Base-by-base conservation (phyloP, 2,113 vertebrate genomes). In the Xyliphius kryptos region DNA sequence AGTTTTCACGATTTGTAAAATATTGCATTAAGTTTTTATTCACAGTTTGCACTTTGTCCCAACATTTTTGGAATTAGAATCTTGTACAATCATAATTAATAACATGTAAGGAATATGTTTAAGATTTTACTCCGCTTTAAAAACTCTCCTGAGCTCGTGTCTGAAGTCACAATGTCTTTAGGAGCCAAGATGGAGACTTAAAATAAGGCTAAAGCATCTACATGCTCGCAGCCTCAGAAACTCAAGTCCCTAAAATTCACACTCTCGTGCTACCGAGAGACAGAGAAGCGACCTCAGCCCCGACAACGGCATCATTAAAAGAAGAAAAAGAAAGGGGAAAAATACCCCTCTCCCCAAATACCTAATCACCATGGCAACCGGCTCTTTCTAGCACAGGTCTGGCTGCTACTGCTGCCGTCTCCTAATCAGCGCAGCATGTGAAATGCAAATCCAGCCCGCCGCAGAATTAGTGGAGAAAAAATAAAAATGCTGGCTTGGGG, bases 371-470 rank as follows among this genome's bases (percentile, higher is more conserved):
- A 97, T 97, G 91, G 95, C 86, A 97, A 97, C 95, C 80, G 85
- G 87, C 92, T 92, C 61, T 49, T 49, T 64, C 53, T 46, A 61
- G 88, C 92, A 87, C 89, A 91, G n/a, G 90, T 90, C 89, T 83
- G 85, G 61, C 91, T 80, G 90, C 89, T 40, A 16, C 79, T 80
- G 78, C 69, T 83, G 82, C 85, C 82, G 82, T 85, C 89, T 87
- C 88, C 90, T 92, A 90, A 92, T 91, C 90, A 91, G 91, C 87
- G 15, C 84, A 84, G 88, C 87, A 89, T 91, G 89, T 92, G 91
- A 94, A 92, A 97, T 97, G 92, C 92, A 95, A 97, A 98, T 97
- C 84, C 86, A 92, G 90, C 90, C 89, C 90, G 91, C 91, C 90
- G 91, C 92, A 94, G 93, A 97, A 97, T 98, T 93, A 97, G 94